Conservation (phyloP, 2,888 invertebrate genomes). For the Drosophila paranaensis region DNA sequence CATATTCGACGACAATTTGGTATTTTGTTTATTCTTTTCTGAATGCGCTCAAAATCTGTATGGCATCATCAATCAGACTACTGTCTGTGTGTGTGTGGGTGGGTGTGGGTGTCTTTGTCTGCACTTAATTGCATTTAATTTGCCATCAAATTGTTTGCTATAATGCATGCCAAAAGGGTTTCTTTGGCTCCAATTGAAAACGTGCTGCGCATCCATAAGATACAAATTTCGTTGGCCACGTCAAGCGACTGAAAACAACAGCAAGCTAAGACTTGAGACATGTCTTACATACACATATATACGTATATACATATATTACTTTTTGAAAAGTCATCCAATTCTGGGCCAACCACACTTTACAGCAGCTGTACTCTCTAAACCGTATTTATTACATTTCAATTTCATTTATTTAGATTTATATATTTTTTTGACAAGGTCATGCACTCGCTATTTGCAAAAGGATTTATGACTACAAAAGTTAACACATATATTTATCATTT, state of each 20-base stretch:
- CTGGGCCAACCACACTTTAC: slow-evolving; percentile 2
- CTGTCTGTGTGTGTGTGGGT: slow-evolving; percentile 2
- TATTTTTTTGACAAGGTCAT: slow-evolving; percentile 38
- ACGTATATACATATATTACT: background rate
- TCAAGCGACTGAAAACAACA: slow-evolving; percentile 17
- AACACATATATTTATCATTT: slow-evolving; percentile 2
- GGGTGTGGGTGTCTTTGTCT: slow-evolving; percentile 3
- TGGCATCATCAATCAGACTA: slow-evolving; percentile 49
- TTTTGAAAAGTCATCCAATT: slow-evolving; percentile 36
- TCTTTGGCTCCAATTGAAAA: slow-evolving; percentile 56
- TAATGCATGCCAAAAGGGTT: slow-evolving; percentile 66
- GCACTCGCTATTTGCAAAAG: slow-evolving; percentile 27
- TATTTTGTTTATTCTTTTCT: slow-evolving; percentile 29
- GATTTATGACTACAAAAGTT: slow-evolving; percentile 35
- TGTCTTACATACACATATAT: slow-evolving; percentile 4
- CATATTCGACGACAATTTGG: slow-evolving; percentile 30
- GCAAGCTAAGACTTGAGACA: slow-evolving; percentile 4
- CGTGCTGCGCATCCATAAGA: slow-evolving; percentile 67
- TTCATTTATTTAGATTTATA: slow-evolving; percentile 17
- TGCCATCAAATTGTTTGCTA: slow-evolving; percentile 62
- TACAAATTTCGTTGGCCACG: slow-evolving; percentile 39
- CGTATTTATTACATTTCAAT: slow-evolving; percentile 28
- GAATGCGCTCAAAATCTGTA: slow-evolving; percentile 52
- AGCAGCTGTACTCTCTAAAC: slow-evolving; percentile 31
- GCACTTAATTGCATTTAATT: slow-evolving; percentile 74